Conservation (phyloP, 1,140 invertebrate genomes). For the Nebria ingens region DNA sequence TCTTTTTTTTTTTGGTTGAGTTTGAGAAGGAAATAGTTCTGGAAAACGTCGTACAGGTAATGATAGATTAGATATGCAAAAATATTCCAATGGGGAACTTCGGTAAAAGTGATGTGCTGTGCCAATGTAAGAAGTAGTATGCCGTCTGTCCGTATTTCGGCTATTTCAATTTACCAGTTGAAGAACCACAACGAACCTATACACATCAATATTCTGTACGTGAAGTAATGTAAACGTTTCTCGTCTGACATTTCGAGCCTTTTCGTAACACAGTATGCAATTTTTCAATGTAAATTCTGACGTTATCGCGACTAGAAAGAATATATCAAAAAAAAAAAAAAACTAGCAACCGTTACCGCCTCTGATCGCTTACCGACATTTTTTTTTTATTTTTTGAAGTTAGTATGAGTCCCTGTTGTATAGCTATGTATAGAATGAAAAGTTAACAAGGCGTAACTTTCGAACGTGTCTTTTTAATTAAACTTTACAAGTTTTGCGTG, state of each 20-base stretch:
- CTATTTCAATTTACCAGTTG: background rate
- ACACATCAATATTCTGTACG: background rate
- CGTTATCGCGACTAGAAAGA: background rate
- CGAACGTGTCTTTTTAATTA: background rate
- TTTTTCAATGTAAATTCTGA: conserved; percentile 9
- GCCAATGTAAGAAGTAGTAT: too few relatives aligned
- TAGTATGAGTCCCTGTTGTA: too few relatives aligned
- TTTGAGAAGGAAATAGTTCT: too few relatives aligned
- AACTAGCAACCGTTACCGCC: too few relatives aligned
- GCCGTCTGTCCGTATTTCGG: background rate
- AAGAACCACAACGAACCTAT: background rate
- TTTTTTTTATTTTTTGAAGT: too few relatives aligned
- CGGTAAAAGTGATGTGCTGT: too few relatives aligned
- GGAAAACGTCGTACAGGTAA: too few relatives aligned
- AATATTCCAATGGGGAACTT: too few relatives aligned
- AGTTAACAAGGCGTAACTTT: background rate
- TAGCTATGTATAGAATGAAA: background rate
- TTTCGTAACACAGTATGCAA: background rate
- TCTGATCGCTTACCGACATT: too few relatives aligned
- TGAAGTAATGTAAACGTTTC: background rate
- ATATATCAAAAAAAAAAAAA: conserved; percentile 10
- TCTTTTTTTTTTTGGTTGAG: too few relatives aligned
- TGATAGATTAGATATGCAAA: too few relatives aligned
- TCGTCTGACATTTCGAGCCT: conserved; percentile 1
- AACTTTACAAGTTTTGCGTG: background rate